These are phyloP conservation scores for Cephalopachus bancanus DNA, from an alignment of 2,797 vertebrate species.

Conservation along the genomic window DNA sequence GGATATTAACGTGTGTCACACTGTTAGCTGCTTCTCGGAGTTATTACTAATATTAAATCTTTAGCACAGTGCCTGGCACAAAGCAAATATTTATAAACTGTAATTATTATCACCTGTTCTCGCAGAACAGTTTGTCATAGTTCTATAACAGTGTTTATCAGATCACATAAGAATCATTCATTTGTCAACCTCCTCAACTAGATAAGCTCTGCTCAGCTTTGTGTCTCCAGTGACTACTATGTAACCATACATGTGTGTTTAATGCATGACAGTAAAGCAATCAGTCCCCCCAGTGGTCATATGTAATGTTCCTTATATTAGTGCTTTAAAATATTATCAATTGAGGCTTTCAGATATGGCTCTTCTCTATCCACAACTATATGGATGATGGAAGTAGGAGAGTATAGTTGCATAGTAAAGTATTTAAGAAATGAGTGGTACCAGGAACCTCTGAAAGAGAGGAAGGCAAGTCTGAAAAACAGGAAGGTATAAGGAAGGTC, in stretches of 20 bases:
- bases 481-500: not conserved
- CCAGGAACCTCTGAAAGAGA: not conserved
- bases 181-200: not conserved
- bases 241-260: not conserved
- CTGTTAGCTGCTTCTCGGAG: not conserved
- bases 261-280: not conserved
- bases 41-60: conserved; percentile 54
- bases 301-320: not conserved
- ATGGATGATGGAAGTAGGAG: not conserved
- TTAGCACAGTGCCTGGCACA: conserved; percentile 46
- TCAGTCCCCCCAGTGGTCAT: not conserved
- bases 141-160: conserved; percentile 13
- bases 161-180: not conserved
- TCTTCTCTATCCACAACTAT: not conserved
- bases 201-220: not conserved
- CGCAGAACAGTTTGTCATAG: conserved; percentile 30
- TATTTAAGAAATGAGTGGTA: not conserved
- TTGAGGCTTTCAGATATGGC: not conserved
- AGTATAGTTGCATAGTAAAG: not conserved
- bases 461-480: not conserved
- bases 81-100: conserved; percentile 12
- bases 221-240: not conserved
- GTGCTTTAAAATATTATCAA: conserved; percentile 41
- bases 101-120: conserved; percentile 45
- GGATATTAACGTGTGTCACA: not conserved